phyloP scores from a whole-genome alignment of 2,113 vertebrate genomes.

The Osmerus mordax region DNA sequence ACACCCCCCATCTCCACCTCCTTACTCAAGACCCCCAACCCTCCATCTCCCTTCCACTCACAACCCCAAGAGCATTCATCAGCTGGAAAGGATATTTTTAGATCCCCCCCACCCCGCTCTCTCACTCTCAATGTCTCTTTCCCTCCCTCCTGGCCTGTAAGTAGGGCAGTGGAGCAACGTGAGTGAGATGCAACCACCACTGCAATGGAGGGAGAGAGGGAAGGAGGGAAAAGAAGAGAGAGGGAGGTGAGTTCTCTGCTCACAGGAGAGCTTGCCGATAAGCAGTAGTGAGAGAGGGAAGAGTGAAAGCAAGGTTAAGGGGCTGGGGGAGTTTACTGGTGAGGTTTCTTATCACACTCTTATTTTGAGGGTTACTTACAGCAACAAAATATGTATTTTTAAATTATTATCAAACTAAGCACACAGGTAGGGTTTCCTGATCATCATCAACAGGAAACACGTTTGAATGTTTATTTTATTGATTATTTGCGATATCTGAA shows the following conservation, averaged over 20 bases:
- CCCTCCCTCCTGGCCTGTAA: constrained; percentile 59
- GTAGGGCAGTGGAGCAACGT: constrained; percentile 75
- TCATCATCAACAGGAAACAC: too few relatives aligned
- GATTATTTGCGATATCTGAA: neutral
- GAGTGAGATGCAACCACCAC: constrained; percentile 62
- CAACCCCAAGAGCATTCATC: constrained; percentile 64
- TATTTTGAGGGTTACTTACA: too few relatives aligned
- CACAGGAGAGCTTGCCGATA: constrained; percentile 4
- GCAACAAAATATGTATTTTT: too few relatives aligned
- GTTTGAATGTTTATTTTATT: neutral
- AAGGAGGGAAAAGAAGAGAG: constrained; percentile 25
- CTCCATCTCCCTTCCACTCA: constrained; percentile 14
- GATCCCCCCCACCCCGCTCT: constrained; percentile 58
- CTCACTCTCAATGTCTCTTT: constrained; percentile 49
- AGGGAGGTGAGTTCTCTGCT: constrained; percentile 18
- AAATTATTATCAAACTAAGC: too few relatives aligned
- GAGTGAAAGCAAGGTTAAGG: neutral
- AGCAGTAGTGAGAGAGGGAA: neutral
- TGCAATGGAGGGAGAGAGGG: constrained; percentile 36
- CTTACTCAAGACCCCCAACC: constrained; percentile 29
- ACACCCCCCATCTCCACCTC: neutral
- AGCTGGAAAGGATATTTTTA: constrained; percentile 74
- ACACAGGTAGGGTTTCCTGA: too few relatives aligned
- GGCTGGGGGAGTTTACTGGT: too few relatives aligned
- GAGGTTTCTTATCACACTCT: too few relatives aligned